These are phyloP conservation scores for Drosophila nigritarsus DNA, from an alignment of 2,888 invertebrate genomes.

Conservation along the genomic window DNA sequence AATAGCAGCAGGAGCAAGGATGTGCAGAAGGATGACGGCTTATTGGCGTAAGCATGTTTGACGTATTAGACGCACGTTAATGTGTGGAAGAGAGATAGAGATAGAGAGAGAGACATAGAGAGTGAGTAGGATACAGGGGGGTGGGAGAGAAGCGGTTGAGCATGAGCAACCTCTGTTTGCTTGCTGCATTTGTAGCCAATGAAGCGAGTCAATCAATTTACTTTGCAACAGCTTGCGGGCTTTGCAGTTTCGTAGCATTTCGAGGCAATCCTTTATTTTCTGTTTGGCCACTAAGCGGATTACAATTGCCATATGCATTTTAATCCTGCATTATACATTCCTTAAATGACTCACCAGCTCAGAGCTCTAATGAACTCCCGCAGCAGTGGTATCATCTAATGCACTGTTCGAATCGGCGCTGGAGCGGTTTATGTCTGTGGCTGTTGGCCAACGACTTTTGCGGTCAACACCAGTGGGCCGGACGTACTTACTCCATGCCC, in stretches of 20 bases:
- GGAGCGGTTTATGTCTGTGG: constrained; percentile 27
- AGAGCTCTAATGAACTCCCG: constrained; percentile 74
- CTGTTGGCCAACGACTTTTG: constrained; percentile 63
- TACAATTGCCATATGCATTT: constrained; percentile 54
- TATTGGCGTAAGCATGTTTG: constrained; percentile 78
- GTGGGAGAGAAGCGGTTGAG: background rate
- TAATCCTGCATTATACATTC: constrained; percentile 36
- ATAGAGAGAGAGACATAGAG: background rate
- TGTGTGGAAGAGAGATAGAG: background rate
- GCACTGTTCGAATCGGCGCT: constrained; percentile 57
- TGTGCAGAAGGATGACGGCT: constrained; percentile 68
- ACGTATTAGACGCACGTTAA: constrained; percentile 70
- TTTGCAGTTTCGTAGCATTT: constrained; percentile 6
- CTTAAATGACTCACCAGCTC: constrained; percentile 66
- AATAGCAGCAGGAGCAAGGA: constrained; percentile 21
- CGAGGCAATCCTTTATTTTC: constrained; percentile 32
- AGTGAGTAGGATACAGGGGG: background rate
- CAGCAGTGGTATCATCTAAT: constrained; percentile 56
- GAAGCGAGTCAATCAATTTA: constrained; percentile 76
- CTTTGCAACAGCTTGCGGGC: constrained; percentile 35
- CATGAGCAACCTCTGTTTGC: constrained; percentile 9
- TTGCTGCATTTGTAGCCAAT: constrained; percentile 53
- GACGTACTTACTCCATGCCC: constrained; percentile 35
- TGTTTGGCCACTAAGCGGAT: constrained; percentile 44
- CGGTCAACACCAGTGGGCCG: constrained; percentile 49